Percentiles rank a stretch among this genome's conserved stretches.
Evolutionary conservation across 2,797 vertebrate genomes (phyloP).

Genomic region (Lemur catta): DNA sequence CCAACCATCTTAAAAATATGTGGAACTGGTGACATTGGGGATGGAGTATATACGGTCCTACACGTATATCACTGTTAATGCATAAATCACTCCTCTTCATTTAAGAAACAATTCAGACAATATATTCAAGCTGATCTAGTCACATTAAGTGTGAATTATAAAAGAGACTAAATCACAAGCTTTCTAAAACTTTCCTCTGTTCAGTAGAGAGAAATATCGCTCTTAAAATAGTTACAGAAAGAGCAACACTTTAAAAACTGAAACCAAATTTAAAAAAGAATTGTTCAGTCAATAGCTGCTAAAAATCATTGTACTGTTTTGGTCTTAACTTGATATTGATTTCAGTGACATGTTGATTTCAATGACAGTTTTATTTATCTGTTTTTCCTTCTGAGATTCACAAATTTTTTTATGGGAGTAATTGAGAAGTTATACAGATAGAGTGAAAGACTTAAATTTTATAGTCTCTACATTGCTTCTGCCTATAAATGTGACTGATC

Average conservation of each 20-base stretch:
- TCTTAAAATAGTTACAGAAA: conserved; percentile 65
- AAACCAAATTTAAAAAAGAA: conserved; percentile 69
- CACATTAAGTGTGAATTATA: neutral
- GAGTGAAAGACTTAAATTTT: conserved; percentile 22
- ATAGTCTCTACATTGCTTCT: neutral
- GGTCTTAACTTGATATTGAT: conserved; percentile 4
- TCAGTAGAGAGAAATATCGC: conserved; percentile 50
- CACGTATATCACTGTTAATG: neutral
- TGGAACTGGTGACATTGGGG: neutral
- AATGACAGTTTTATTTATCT: conserved; percentile 43
- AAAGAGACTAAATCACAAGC: neutral
- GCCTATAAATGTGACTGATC: neutral
- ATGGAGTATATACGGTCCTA: neutral
- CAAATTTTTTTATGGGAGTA: neutral
- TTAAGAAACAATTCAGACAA: conserved; percentile 11
- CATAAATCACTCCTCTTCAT: neutral
- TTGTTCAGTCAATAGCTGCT: conserved; percentile 55
- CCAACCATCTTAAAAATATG: neutral
- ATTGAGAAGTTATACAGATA: conserved; percentile 20
- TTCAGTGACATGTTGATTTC: conserved; percentile 21
- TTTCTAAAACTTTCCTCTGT: conserved; percentile 53
- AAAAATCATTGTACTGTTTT: conserved; percentile 65
- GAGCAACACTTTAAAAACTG: conserved; percentile 65
- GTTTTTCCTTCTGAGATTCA: conserved; percentile 35
- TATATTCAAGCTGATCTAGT: neutral